Base-by-base conservation (phyloP, 2,888 invertebrate species). In the Pheosia gnoma region DNA sequence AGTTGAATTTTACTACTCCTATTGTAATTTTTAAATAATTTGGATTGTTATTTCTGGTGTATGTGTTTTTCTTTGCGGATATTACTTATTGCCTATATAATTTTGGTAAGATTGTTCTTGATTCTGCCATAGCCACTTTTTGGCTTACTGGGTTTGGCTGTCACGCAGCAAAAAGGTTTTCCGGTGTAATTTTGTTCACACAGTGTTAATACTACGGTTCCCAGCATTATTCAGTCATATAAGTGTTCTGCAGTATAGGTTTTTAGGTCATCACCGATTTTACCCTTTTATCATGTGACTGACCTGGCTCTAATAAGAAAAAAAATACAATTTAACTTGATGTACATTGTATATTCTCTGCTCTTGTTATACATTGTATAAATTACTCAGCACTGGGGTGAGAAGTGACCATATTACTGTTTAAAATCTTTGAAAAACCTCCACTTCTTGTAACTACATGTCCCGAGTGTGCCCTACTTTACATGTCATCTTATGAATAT, bases 1-100 rank as follows among this genome's bases (percentile, higher is more conserved):
- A 94, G 94, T 94, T 87, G 75, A 77, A 78, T 84, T 88, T 87
- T 80, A 75, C 71, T 74, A 79, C 78, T 84, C 75, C 71, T 63
- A 70, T 82, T 61, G 64, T 72, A 75, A 73, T 82, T 78, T 65
- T 62, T 67, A 61, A 59, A 72, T 70, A 72, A 73, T 68, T 74
- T 76, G 61, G 65, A 75, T 81, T 68, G 68, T 72, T 75, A 71
- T 71, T 73, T 70, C 69, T 75, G 72, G 87, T 90, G 87, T 67
- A 82, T 84, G 86, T 90, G 87, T 74, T 82, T 70, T 67, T 75
- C 61, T 63, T 70, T 73, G 80, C 84, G 82, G 74, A 79, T 79
- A 77, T 74, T 67, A 58, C 61, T 67, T 65, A 75, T 72, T 71
- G 64, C 66, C 65, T 71, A 61, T 59, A 59, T 61, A 73, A 74